A percentile compares a stretch with the other conserved stretches of the same genome.
phyloP scores from a whole-genome alignment of 2,797 vertebrate species.

The Danio tinwini region DNA sequence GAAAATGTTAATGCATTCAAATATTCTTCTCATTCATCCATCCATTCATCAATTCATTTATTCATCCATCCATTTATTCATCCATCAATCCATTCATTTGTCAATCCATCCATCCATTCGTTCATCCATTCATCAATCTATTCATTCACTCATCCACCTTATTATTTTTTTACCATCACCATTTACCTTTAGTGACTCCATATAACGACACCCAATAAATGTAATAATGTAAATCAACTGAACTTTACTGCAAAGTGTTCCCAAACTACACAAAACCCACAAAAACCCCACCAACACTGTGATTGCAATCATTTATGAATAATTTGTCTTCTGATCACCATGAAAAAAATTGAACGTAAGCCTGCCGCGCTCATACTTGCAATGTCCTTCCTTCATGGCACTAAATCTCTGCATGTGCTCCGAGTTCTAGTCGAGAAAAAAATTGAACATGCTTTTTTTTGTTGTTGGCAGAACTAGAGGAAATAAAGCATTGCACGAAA shows the following conservation, averaged over 20 bases:
- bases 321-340: neutral
- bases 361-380: neutral
- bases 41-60: too few species aligned
- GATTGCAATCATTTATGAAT: conserved; percentile 40
- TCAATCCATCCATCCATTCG: too few species aligned
- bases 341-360: neutral
- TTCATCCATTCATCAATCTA: too few species aligned
- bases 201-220: neutral
- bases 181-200: neutral
- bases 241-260: conserved; percentile 16
- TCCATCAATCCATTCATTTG: too few species aligned
- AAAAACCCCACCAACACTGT: conserved; percentile 22
- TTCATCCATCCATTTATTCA: too few species aligned
- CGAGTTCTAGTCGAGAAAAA: conserved; percentile 11
- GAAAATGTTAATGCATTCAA: too few species aligned
- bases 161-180: neutral
- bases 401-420: conserved; percentile 33
- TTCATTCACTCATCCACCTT: too few species aligned
- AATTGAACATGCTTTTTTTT: conserved; percentile 49
- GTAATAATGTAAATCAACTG: neutral
- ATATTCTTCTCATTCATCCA: too few species aligned
- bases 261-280: neutral
- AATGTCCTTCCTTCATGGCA: conserved; percentile 26
- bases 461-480: conserved; percentile 56
- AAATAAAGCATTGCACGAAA: conserved; percentile 23